Percentiles rank a stretch among this genome's conserved stretches.
Evolutionary conservation across 2,113 vertebrate species (phyloP).

Genomic region (Proterorhinus semilunaris): DNA sequence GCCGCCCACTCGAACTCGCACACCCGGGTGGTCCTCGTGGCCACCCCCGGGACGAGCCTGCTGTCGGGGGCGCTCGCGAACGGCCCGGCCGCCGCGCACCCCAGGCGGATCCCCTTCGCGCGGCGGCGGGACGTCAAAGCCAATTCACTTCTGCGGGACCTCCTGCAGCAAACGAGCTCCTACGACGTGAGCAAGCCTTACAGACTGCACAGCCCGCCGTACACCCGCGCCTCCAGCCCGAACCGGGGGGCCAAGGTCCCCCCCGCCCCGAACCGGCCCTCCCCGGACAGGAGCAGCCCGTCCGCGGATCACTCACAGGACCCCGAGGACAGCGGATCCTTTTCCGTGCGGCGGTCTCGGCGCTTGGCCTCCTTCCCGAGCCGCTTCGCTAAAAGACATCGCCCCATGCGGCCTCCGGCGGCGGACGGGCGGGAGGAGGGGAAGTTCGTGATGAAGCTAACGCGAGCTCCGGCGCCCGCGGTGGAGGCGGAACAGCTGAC

Average conservation of each 20-base stretch:
- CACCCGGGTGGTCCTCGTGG: constrained; percentile 58
- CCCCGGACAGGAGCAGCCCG: constrained; percentile 37
- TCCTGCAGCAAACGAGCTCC: constrained; percentile 85
- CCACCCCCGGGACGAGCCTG: constrained; percentile 17
- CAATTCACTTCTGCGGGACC: constrained; percentile 88
- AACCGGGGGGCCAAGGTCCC: constrained; percentile 23
- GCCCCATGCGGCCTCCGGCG: constrained; percentile 38
- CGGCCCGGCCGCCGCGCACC: constrained; percentile 21
- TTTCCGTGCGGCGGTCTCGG: constrained; percentile 87
- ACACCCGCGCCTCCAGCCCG: constrained; percentile 65
- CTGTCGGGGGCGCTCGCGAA: neutral
- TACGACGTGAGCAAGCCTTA: constrained; percentile 96
- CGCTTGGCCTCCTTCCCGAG: constrained; percentile 85
- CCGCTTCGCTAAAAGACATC: constrained; percentile 75
- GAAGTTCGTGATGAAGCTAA: constrained; percentile 51
- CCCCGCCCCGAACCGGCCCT: no score
- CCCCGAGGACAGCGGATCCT: constrained; percentile 47
- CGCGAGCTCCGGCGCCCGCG: constrained; percentile 35
- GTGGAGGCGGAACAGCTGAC: constrained; percentile 38
- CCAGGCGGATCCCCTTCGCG: constrained; percentile 64
- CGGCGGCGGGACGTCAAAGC: constrained; percentile 67
- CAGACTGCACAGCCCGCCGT: constrained; percentile 88
- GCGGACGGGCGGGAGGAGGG: constrained; percentile 40
- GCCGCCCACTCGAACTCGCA: constrained; percentile 43
- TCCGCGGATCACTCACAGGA: constrained; percentile 57